A percentile compares a stretch with the other conserved stretches of the same genome.
These are phyloP conservation scores for Luperina nickerlii DNA, from an alignment of 2,888 invertebrate genomes.

Conservation along the genomic window DNA sequence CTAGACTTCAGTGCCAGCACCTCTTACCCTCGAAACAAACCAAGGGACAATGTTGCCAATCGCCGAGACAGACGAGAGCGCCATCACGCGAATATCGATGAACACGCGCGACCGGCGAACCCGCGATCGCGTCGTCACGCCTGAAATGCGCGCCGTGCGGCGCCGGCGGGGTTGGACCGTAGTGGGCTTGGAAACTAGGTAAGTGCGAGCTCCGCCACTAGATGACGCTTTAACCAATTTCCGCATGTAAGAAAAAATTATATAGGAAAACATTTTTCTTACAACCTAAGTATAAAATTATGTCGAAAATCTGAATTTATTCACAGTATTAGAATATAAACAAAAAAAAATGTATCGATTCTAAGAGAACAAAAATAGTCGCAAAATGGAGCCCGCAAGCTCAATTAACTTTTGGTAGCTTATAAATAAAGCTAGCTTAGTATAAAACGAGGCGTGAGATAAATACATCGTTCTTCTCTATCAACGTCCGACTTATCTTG, in stretches of 20 bases:
- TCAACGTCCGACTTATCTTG: constrained; percentile 64
- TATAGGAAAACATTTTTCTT: neutral
- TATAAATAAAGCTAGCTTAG: constrained; percentile 33
- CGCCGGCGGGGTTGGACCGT: constrained; percentile 94
- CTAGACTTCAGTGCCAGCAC: constrained; percentile 65
- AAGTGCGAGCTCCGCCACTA: constrained; percentile 74
- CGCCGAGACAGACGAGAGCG: constrained; percentile 85
- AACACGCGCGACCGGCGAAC: constrained; percentile 82
- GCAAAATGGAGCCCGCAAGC: constrained; percentile 26
- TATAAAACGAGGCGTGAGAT: constrained; percentile 55
- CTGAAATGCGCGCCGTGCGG: constrained; percentile 88
- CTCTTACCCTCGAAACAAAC: constrained; percentile 51
- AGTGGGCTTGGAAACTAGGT: constrained; percentile 94
- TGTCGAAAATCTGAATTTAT: neutral
- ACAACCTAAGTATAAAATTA: neutral
- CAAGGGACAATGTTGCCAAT: constrained; percentile 82
- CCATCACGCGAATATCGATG: constrained; percentile 75
- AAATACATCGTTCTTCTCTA: constrained; percentile 62
- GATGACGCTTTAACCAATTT: constrained; percentile 77
- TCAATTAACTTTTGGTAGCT: constrained; percentile 53
- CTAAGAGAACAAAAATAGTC: neutral
- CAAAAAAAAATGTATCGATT: neutral
- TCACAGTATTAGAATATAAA: neutral
- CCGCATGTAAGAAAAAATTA: neutral
- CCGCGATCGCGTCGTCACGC: constrained; percentile 85